phyloP scores from a whole-genome alignment of 2,888 invertebrate species.

The Mystacides longicornis region DNA sequence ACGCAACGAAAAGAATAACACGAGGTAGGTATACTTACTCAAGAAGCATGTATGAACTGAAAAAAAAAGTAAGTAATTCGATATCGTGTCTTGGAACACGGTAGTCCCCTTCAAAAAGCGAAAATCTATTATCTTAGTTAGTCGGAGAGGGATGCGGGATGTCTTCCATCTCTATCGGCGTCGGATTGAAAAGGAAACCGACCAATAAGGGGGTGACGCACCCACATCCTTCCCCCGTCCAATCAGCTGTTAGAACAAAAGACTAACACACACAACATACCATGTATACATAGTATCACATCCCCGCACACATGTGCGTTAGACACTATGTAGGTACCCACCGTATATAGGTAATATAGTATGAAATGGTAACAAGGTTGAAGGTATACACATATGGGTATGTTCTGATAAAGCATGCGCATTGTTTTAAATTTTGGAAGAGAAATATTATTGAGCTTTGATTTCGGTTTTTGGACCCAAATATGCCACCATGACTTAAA shows the following conservation, averaged over 20 bases:
- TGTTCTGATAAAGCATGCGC: not conserved
- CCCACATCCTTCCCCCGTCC: constrained; percentile 51
- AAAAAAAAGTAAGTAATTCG: constrained; percentile 18
- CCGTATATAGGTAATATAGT: not conserved
- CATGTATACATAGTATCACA: too few species aligned
- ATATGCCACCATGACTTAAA: too few species aligned
- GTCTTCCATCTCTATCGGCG: constrained; percentile 41
- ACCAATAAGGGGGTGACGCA: constrained; percentile 53
- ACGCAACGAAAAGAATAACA: too few species aligned
- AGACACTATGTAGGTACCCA: not conserved
- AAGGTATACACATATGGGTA: not conserved
- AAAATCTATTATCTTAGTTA: constrained; percentile 2
- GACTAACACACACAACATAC: constrained; percentile 30
- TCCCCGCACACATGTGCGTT: constrained; percentile 5
- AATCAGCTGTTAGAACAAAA: constrained; percentile 55
- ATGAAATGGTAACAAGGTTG: not conserved
- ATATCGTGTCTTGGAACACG: constrained; percentile 20
- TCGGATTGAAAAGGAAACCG: constrained; percentile 51
- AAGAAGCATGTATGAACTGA: too few species aligned
- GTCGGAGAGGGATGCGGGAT: constrained; percentile 9
- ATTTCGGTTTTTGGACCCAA: too few species aligned
- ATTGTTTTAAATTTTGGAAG: too few species aligned
- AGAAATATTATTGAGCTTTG: too few species aligned
- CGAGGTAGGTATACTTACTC: too few species aligned
- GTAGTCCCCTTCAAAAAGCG: not conserved